Evolutionary conservation across 2,113 vertebrate genomes (phyloP), one percentile per base, ranked within the genome.

Genomic region (Meleagris gallopavo): DNA sequence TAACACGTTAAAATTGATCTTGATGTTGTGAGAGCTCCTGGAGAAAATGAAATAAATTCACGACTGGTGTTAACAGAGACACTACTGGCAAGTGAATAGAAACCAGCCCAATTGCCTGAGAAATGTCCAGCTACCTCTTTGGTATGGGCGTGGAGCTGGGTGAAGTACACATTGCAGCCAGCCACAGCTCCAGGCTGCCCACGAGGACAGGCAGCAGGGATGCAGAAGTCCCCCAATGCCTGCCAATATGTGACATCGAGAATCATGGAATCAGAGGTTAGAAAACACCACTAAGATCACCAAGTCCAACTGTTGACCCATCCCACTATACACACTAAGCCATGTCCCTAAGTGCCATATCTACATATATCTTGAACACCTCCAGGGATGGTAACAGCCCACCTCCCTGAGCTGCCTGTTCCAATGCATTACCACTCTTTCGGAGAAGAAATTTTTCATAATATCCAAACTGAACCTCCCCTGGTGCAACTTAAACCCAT

Each of bases 11-110:
- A 89, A 92, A 93, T 90, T 94, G 57, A 60, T 94, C 52, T 75
- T 58, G 91, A 88, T 69, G 60, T 34, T 57, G 60, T 93, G 93
- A 83, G 93, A 88, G 88, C 91, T 95, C 85, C 82, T 29, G 69
- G 41, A 86, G 87, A 94, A 95, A 96, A 85, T 52, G 13, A 88
- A 91, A 91, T 83, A 88, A 86, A 93, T 88, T 89, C 91, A 88
- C 50, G 74, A 43, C 85, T 88, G 34, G 60, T 38, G n/a, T 19
- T 84, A 95, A 86, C 75, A 74, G 74, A 86, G 64, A 5, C 50
- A 55, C 79, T 6, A 7, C 48, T 80, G 36, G 13, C 13, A 61
- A 66, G 34, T 58, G 61, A n/a, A 9, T 7, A 69, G 61, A 57
- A 91, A 43, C 14, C 24, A 17, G 43, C 11, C 30, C 34, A 43